Base-by-base conservation (phyloP, 1,140 invertebrate species). In the Scaptomyza montana region DNA sequence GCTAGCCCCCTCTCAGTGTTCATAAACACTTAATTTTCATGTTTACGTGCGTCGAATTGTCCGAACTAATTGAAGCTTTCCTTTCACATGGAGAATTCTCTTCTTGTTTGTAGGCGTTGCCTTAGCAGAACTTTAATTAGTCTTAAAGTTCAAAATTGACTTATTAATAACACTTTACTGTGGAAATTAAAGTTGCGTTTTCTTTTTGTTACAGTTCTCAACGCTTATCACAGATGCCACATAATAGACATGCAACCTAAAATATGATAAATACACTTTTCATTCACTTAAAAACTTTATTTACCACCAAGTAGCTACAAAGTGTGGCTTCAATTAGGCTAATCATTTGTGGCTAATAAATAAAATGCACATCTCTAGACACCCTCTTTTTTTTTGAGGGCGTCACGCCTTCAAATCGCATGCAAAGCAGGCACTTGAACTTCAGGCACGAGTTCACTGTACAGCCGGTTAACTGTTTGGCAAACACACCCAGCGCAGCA, bases 41-140 rank as follows among this genome's bases (percentile, higher is more conserved):
- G 62, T 65, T 65, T 65, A 73, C 68, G 63, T 74, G 65, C 62
- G 55, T 50, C 63, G 16, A 25, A 71, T 49, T 49, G 30, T 5
- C 8, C 63, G 75, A 71, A 28, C 78, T 86, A 86, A 87, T 86
- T 86, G 80, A 67, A 61, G 69, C 69, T 72, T 72, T 72, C 66
- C 65, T 62, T 70, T 74, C 65, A 69, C 65, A 55, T 53, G 41
- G 36, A 51, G 43, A 39, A 36, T 12, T n/a, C 39, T 41, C 21
- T 21, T 10, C 25, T 41, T 33, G 68, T 51, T 62, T 64, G 82
- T 87, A 64, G 84, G 82, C 82, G 82, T 87, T 66, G 65, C 71
- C 79, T 30, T 28, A 21, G 51, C 59, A 53, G 56, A 78, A 69
- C 68, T 87, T 89, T 82, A 87, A 87, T 87, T 87, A 87, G 57